phyloP scores from a whole-genome alignment of 2,113 vertebrate genomes.

The Pionites leucogaster region DNA sequence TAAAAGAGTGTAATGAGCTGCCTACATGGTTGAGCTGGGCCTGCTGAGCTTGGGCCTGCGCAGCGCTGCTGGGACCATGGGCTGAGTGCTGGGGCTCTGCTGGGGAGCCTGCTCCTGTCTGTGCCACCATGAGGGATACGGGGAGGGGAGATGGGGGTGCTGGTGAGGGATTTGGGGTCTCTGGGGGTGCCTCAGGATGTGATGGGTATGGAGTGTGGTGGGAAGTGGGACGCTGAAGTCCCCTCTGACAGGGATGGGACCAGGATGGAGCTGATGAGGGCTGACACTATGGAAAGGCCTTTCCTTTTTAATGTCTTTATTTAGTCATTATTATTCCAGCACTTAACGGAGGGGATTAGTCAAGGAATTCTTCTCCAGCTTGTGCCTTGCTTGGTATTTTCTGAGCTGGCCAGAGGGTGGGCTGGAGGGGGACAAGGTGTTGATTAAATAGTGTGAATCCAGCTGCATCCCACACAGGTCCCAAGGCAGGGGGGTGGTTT shows the following conservation, averaged over 20 bases:
- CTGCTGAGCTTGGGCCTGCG: not conserved
- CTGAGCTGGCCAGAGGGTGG: not conserved
- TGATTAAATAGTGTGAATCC: rapidly evolving
- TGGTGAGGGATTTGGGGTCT: not conserved
- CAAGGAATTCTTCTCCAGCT: not conserved
- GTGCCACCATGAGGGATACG: rapidly evolving
- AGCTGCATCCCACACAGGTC: rapidly evolving
- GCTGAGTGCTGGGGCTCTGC: not conserved
- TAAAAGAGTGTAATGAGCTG: conserved; percentile 53
- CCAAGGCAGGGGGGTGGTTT: rapidly evolving
- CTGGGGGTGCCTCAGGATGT: not conserved
- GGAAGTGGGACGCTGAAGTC: not conserved
- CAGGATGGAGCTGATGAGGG: rapidly evolving
- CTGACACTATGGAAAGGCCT: not conserved
- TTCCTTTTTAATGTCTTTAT: not conserved
- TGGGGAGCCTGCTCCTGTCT: not conserved
- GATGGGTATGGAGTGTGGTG: not conserved
- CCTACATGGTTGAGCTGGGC: not conserved
- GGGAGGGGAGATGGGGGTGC: rapidly evolving
- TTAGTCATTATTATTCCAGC: not conserved
- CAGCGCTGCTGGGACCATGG: rapidly evolving
- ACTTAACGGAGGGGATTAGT: not conserved
- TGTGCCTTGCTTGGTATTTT: not conserved
- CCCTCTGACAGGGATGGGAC: not conserved
- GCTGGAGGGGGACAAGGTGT: not conserved